A percentile compares a stretch with the other conserved stretches of the same genome.
Evolutionary conservation across 2,888 invertebrate species (phyloP).

Genomic region (Agonum fuliginosum): DNA sequence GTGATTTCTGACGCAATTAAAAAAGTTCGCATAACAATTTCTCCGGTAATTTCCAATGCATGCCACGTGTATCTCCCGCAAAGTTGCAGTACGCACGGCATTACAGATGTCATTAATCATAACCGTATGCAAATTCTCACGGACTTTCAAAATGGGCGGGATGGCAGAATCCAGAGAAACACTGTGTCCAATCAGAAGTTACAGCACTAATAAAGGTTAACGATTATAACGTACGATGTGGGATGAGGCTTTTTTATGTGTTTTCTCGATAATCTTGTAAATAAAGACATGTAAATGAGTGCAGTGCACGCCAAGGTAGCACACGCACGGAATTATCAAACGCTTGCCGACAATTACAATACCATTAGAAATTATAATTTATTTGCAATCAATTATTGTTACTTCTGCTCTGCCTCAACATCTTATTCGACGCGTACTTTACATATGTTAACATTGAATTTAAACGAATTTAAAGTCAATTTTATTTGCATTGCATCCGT

Average conservation of each 20-base stretch:
- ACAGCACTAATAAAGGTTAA: slow-evolving; percentile 55
- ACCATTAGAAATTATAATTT: slow-evolving; percentile 20
- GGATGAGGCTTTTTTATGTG: slow-evolving; percentile 53
- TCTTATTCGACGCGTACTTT: background rate
- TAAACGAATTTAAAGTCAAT: background rate
- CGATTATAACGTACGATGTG: slow-evolving; percentile 52
- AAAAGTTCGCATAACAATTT: too few species aligned
- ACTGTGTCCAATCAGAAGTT: slow-evolving; percentile 55
- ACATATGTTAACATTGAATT: background rate
- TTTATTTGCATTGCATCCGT: too few species aligned
- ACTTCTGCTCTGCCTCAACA: slow-evolving; percentile 10
- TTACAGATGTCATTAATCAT: slow-evolving; percentile 46
- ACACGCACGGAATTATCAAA: slow-evolving; percentile 37
- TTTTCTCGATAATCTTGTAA: slow-evolving; percentile 56
- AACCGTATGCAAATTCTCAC: slow-evolving; percentile 42
- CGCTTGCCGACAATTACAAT: slow-evolving; percentile 3
- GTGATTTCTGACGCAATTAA: too few species aligned
- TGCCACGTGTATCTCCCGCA: background rate
- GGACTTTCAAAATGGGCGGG: slow-evolving; percentile 56
- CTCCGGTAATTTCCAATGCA: background rate
- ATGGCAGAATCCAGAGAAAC: slow-evolving; percentile 43
- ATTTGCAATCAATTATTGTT: slow-evolving; percentile 2
- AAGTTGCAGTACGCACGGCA: slow-evolving; percentile 4
- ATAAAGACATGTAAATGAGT: slow-evolving; percentile 56
- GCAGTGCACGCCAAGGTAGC: slow-evolving; percentile 44